A percentile compares a stretch with the other conserved stretches of the same genome.
Evolutionary conservation across 2,888 invertebrate genomes (phyloP).

Genomic region (Dendrolimus pini): DNA sequence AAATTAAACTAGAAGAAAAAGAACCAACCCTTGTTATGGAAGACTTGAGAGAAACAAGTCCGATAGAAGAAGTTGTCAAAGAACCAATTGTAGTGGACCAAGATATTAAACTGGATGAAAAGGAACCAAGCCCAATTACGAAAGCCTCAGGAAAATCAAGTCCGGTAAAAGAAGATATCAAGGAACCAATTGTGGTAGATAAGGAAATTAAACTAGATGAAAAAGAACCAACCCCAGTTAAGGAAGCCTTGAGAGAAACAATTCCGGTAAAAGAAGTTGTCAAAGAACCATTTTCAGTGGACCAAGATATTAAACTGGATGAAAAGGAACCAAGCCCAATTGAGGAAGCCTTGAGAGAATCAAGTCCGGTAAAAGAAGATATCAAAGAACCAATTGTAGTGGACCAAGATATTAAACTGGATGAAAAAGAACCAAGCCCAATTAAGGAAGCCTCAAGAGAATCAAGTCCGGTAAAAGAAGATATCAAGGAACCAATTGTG

Average conservation of each 20-base stretch:
- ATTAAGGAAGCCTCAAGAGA: slow-evolving; percentile 5
- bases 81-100: slow-evolving; percentile 1
- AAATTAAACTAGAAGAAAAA: neutral
- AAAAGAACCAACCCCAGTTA: slow-evolving; percentile 3
- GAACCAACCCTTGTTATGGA: slow-evolving; percentile 1
- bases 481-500: slow-evolving; percentile 5
- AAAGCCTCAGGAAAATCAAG: too few relatives aligned
- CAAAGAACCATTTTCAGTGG: neutral
- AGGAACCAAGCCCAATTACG: slow-evolving; percentile 7
- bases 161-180: neutral
- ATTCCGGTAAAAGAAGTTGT: neutral
- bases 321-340: slow-evolving; percentile 3
- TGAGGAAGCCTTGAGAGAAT: slow-evolving; percentile 2
- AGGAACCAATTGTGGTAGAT: neutral
- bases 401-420: neutral
- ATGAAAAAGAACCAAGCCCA: neutral
- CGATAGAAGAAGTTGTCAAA: slow-evolving; percentile 1
- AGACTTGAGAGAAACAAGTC: neutral
- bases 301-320: neutral
- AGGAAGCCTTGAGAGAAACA: neutral
- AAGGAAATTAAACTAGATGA: neutral
- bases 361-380: slow-evolving; percentile 1
- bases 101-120: slow-evolving; percentile 3
- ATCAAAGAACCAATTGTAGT: slow-evolving; percentile 2
- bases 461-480: slow-evolving; percentile 7